Percentiles rank a stretch among this genome's conserved stretches.
phyloP scores from a whole-genome alignment of 2,888 invertebrate species.

The Cyclophora albipunctata region DNA sequence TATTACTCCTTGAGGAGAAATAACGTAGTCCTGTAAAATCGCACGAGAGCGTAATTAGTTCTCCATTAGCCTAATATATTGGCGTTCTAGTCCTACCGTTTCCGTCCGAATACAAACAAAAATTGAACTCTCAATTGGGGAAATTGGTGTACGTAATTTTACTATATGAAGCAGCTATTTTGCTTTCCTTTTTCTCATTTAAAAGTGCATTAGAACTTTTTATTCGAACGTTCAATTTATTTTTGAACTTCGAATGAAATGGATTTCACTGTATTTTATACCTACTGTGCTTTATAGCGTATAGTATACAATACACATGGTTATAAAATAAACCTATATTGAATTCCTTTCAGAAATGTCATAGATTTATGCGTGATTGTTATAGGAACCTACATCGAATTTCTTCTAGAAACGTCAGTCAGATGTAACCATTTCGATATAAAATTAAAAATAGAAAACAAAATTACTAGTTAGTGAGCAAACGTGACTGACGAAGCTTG shows the following conservation, averaged over 20 bases:
- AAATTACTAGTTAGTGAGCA: constrained; percentile 35
- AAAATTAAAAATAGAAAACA: constrained; percentile 5
- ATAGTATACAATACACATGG: too few species aligned
- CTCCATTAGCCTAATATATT: constrained; percentile 62
- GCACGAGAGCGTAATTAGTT: constrained; percentile 60
- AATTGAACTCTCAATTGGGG: constrained; percentile 24
- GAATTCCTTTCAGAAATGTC: too few species aligned
- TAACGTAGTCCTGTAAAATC: constrained; percentile 53
- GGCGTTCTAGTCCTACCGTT: constrained; percentile 23
- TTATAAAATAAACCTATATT: too few species aligned
- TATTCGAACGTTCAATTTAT: constrained; percentile 14
- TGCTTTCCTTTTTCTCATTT: constrained; percentile 23
- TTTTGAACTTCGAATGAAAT: neutral
- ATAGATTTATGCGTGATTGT: too few species aligned
- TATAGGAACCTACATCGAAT: too few species aligned
- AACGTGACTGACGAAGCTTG: constrained; percentile 41
- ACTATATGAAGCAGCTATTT: constrained; percentile 27
- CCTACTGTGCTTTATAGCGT: too few species aligned
- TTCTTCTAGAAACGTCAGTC: too few species aligned
- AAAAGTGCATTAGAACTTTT: constrained; percentile 26
- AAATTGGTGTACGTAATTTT: constrained; percentile 16
- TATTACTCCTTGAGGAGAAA: constrained; percentile 46
- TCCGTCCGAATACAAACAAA: constrained; percentile 41
- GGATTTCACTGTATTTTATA: too few species aligned
- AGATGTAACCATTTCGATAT: neutral